Base-by-base conservation (phyloP, 2,888 invertebrate species). In the Diaperis boleti region DNA sequence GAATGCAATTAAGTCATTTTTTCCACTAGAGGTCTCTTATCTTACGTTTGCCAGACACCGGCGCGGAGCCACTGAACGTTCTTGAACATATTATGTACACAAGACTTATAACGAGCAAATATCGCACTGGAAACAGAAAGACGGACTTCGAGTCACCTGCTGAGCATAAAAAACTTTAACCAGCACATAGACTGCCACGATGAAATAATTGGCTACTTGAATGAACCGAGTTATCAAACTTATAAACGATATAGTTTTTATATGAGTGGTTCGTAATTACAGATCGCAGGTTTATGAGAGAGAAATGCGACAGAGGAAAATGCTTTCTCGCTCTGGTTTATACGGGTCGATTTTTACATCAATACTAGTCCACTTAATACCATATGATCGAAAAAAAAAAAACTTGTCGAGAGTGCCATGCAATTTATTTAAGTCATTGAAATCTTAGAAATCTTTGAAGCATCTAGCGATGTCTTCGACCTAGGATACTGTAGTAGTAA, bases 21-120 rank as follows among this genome's bases (percentile, higher is more conserved):
- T 44, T 10, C 44, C 10, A 26, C 26, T 13, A 6, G 22, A 42
- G 18, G 18, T 42, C 42, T 42, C 20, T 41, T 42, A 20, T 42
- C 20, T 42, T 10, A 17, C 17, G 15, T 41, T 17, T 41, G 8
- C 11, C 42, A 44, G 22, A 26, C 26, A 20, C 26, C 11, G 13
- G 22, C 10, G 18, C 20, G 42, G 42, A 44, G 42, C 42, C 42
- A 44, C 42, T 22, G 42, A 39, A 15, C 39, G 15, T n/a, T n/a
- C n/a, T n/a, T n/a, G n/a, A n/a, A n/a, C n/a, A n/a, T n/a, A n/a
- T n/a, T 39, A 39, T 17, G n/a, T 39, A 17, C 15, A 39, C 39
- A 17, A 14, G 15, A 39, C 22, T 18, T 18, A 8, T 14, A 15
- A 41, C 18, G 17, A 20, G 42, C 20, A 42, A 42, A 44, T 44